These are phyloP conservation scores for Ia io DNA, from an alignment of 2,113 vertebrate genomes.

Conservation along the genomic window DNA sequence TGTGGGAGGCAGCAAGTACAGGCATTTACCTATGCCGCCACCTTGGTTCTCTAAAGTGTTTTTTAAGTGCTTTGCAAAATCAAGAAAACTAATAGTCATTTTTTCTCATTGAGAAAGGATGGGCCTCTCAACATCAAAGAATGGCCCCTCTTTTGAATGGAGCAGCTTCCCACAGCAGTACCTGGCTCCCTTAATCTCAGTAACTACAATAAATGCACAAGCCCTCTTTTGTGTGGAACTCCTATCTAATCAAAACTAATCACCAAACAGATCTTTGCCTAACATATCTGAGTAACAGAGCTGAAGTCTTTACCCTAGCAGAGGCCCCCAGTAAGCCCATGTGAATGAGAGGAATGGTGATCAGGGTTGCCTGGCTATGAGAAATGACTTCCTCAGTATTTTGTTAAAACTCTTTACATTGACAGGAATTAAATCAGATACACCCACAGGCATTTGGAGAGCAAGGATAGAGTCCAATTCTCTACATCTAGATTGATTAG, in stretches of 20 bases:
- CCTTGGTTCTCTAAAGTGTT: not conserved
- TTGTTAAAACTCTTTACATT: constrained; percentile 21
- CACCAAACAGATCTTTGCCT: constrained; percentile 62
- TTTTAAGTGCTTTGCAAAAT: constrained; percentile 56
- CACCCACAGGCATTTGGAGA: not conserved
- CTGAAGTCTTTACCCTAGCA: constrained; percentile 37
- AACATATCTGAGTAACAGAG: constrained; percentile 59
- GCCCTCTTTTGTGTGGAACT: constrained; percentile 51
- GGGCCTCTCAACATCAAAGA: constrained; percentile 53
- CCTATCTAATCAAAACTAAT: constrained; percentile 70
- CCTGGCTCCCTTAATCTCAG: constrained; percentile 68
- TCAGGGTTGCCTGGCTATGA: not conserved
- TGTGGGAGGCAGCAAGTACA: too few relatives aligned
- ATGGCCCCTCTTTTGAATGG: constrained; percentile 53
- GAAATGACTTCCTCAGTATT: constrained; percentile 32
- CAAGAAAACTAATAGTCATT: constrained; percentile 47
- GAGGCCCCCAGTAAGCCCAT: constrained; percentile 46
- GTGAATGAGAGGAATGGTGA: constrained; percentile 46
- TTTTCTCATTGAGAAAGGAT: constrained; percentile 10
- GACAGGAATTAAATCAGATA: constrained; percentile 49
- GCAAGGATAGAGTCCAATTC: not conserved
- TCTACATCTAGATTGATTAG: constrained; percentile 21
- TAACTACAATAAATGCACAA: constrained; percentile 64
- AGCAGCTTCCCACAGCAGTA: constrained; percentile 63
- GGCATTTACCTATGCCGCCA: too few relatives aligned